Conservation (phyloP, 2,797 vertebrate species). For the Arremon brunneinucha region DNA sequence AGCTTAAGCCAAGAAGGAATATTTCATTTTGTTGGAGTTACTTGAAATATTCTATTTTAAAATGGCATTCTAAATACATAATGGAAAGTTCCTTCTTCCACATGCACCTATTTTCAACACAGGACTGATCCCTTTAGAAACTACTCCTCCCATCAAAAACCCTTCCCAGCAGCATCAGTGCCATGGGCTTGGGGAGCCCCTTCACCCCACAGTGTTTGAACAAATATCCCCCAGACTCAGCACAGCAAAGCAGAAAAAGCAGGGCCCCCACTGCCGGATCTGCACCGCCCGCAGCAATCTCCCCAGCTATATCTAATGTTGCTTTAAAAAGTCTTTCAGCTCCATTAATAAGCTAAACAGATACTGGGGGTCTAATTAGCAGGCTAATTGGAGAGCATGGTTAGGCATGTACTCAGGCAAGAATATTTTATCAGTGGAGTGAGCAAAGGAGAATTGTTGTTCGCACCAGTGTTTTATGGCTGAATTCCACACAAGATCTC, state of each 20-base stretch:
- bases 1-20: background rate
- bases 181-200: accelerated
- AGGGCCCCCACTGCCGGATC: accelerated
- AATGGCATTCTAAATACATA: background rate
- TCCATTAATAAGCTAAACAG: slow-evolving; percentile 19
- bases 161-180: background rate
- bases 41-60: background rate
- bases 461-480: background rate
- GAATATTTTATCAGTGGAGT: background rate
- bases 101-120: background rate
- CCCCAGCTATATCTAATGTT: background rate
- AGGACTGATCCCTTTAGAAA: background rate
- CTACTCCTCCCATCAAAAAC: background rate
- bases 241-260: background rate
- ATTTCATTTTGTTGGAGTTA: background rate
- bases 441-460: background rate
- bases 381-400: background rate
- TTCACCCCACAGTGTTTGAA: background rate
- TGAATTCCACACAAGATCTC: background rate
- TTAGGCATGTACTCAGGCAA: background rate
- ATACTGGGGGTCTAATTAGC: background rate
- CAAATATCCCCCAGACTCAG: background rate
- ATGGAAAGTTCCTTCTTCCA: background rate
- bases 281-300: background rate
- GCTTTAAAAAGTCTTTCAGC: background rate